phyloP scores from a whole-genome alignment of 2,888 invertebrate species.

The Tromatobia lineatoria region DNA sequence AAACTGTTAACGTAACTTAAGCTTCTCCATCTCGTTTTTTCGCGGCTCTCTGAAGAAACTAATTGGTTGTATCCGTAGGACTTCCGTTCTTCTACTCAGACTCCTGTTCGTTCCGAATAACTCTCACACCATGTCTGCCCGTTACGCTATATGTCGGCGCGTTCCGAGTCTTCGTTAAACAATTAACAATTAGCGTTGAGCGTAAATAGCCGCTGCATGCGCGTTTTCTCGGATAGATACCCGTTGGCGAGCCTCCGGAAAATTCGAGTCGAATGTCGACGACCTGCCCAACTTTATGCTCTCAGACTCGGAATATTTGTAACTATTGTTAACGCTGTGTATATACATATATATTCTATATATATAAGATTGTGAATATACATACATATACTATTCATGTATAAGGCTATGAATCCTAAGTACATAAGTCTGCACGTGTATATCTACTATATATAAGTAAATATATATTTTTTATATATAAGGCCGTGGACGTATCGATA shows the following conservation, averaged over 20 bases:
- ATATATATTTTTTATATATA: too few species aligned
- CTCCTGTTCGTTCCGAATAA: slow-evolving; percentile 43
- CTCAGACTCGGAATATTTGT: slow-evolving; percentile 37
- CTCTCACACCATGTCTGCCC: slow-evolving; percentile 7
- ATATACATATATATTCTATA: neutral
- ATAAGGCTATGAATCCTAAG: too few species aligned
- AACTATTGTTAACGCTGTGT: slow-evolving; percentile 15
- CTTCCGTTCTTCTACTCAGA: slow-evolving; percentile 20
- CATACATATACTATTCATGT: neutral
- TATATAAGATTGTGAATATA: neutral
- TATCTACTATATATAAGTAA: too few species aligned
- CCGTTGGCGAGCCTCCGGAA: slow-evolving; percentile 39
- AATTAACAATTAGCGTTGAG: slow-evolving; percentile 59
- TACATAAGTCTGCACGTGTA: too few species aligned
- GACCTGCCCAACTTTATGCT: neutral
- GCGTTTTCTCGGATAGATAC: slow-evolving; percentile 46
- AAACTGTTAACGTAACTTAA: slow-evolving; percentile 29
- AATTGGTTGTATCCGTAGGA: slow-evolving; percentile 48
- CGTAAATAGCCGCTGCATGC: slow-evolving; percentile 50
- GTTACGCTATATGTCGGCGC: neutral
- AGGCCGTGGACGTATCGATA: too few species aligned
- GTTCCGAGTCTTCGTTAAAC: slow-evolving; percentile 38
- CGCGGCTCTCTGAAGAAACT: slow-evolving; percentile 35
- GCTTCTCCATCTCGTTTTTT: slow-evolving; percentile 28
- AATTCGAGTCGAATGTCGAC: slow-evolving; percentile 18